Evolutionary conservation across 2,113 vertebrate genomes (phyloP).

Genomic region (Muntiacus muntjak): DNA sequence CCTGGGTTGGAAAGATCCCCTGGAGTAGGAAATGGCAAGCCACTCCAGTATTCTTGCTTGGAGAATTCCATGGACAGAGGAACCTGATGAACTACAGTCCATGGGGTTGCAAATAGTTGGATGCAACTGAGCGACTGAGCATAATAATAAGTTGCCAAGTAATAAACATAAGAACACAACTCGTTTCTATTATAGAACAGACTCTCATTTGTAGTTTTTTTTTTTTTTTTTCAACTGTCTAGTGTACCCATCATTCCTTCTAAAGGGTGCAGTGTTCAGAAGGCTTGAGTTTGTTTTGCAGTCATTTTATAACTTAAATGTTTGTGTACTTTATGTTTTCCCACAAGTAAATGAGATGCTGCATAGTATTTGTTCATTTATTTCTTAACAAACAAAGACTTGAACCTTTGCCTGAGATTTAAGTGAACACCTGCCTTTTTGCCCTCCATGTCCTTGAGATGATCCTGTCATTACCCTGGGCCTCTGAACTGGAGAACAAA

Average conservation of each 20-base stretch:
- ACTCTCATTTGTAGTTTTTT: neutral
- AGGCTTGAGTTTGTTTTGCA: neutral
- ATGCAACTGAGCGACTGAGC: neutral
- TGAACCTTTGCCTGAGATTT: neutral
- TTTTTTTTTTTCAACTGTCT: neutral
- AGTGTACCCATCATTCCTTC: neutral
- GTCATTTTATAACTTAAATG: neutral
- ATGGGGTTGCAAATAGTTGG: neutral
- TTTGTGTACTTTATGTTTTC: neutral
- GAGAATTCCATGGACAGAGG: neutral
- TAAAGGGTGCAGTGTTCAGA: neutral
- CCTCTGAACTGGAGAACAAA: neutral
- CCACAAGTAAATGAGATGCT: neutral
- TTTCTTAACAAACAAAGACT: neutral
- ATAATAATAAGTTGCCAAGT: neutral
- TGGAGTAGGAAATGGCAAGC: neutral
- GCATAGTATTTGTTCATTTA: neutral
- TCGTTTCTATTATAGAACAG: neutral
- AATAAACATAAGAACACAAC: neutral
- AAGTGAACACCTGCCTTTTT: neutral
- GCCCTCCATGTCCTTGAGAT: neutral
- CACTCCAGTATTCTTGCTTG: neutral
- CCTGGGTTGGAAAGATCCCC: neutral
- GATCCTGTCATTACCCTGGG: neutral
- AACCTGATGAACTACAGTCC: neutral